A percentile compares a stretch with the other conserved stretches of the same genome.
Evolutionary conservation across 1,140 invertebrate species (phyloP).

Genomic region (Drosophila mayri): DNA sequence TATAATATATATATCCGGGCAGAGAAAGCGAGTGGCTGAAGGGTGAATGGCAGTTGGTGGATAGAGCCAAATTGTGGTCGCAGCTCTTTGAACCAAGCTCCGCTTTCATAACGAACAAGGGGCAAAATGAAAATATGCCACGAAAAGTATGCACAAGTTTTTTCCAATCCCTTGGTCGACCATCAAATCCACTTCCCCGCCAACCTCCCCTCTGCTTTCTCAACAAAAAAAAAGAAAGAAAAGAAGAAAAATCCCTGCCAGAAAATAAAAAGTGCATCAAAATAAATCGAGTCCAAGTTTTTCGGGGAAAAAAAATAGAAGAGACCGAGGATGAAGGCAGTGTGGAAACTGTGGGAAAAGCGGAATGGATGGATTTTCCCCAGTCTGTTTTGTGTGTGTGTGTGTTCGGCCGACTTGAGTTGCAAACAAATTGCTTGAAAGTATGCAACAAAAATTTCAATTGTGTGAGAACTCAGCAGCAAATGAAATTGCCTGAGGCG

Average conservation of each 20-base stretch:
- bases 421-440: conserved; percentile 72
- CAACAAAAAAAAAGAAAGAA: not conserved
- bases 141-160: conserved; percentile 57
- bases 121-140: conserved; percentile 53
- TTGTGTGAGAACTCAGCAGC: conserved; percentile 66
- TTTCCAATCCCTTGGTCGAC: conserved; percentile 34
- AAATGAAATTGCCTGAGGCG: conserved; percentile 65
- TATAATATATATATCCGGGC: not conserved
- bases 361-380: conserved; percentile 17
- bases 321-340: not conserved
- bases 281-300: conserved; percentile 61
- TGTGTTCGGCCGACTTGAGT: conserved; percentile 31
- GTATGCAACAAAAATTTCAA: conserved; percentile 78
- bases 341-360: not conserved
- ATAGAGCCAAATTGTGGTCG: conserved; percentile 49
- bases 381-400: conserved; percentile 2
- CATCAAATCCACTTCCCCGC: not conserved
- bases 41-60: conserved; percentile 45
- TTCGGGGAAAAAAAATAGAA: conserved; percentile 3
- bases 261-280: conserved; percentile 48
- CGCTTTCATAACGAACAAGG: conserved; percentile 53
- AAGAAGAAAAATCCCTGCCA: conserved; percentile 28
- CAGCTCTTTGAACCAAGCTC: conserved; percentile 36
- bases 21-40: conserved; percentile 9
- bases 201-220: not conserved